Base-by-base conservation (phyloP, 2,113 vertebrate species). In the Colossoma macropomum region DNA sequence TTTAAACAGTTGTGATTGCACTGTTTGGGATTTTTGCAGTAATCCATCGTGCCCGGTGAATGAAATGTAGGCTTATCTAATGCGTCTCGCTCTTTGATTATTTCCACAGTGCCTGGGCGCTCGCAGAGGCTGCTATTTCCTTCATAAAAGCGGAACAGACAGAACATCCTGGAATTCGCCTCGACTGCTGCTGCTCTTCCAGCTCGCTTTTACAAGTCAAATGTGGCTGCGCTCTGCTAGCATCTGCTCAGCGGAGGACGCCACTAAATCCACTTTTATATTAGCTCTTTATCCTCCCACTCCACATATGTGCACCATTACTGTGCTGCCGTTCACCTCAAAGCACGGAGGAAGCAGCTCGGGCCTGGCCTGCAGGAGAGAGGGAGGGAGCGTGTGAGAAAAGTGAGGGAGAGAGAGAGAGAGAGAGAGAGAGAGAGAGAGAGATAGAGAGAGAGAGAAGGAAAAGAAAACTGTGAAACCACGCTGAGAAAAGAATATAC, bases 121-220 rank as follows among this genome's bases (percentile, higher is more conserved):
- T 85, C 48, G 30, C 45, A 66, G 48, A 79, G 52, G 6, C 50
- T 70, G 62, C 65, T 30, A 30, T 87, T 87, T 88, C 86, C 76
- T 87, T 84, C 23, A 65, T 41, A 69, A 90, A 80, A 80, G 68
- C 48, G 50, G 34, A 66, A 78, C 76, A 84, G 78, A 80, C 84
- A 69, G 88, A 87, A 82, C 84, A 78, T 86, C 59, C 30, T 84
- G 85, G 87, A 89, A 86, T 90, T 89, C 84, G 1, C 66, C 23
- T 45, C 21, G 27, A 82, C 74, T 82, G 60, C 34, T 75, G 83
- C 54, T 56, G 50, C 81, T 85, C 76, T 88, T 85, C 73, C 34
- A 38, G 82, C 75, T 83, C 71, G 84, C 30, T 85, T 92, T 89
- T 90, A 87, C 82, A 87, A 90, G 83, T 89, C 77, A 91, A 88